phyloP scores from a whole-genome alignment of 2,888 invertebrate genomes.

The Dolomedes plantarius region DNA sequence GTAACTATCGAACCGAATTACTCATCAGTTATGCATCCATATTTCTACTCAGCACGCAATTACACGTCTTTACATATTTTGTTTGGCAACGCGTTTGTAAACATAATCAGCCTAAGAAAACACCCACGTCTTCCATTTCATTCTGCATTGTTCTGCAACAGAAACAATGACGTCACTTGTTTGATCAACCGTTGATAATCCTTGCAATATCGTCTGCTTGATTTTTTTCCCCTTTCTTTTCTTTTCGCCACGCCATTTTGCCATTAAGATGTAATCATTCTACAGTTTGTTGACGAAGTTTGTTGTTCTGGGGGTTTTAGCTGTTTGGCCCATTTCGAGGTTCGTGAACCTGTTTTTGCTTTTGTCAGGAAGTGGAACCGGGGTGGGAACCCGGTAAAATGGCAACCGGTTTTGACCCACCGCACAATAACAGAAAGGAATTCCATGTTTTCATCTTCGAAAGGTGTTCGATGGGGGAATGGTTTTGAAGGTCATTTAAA shows the following conservation, averaged over 20 bases:
- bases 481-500: not conserved
- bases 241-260: not conserved
- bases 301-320: not conserved
- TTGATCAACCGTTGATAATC: not conserved
- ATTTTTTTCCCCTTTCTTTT: not conserved
- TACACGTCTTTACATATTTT: too few species aligned
- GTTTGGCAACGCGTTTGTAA: too few species aligned
- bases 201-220: not conserved
- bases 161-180: not conserved
- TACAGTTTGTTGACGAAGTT: not conserved
- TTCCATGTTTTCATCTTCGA: not conserved
- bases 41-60: too few species aligned
- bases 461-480: not conserved
- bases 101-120: too few species aligned
- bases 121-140: not conserved
- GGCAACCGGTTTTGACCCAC: not conserved
- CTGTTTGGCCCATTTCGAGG: not conserved
- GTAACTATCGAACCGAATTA: too few species aligned
- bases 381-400: not conserved
- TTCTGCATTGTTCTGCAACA: not conserved
- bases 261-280: not conserved
- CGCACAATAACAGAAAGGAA: not conserved
- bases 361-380: not conserved
- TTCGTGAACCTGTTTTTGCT: not conserved
- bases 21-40: too few species aligned